Evolutionary conservation across 2,888 invertebrate genomes (phyloP), one percentile per base, ranked within the genome.

Genomic region (Zootermopsis nevadensis): DNA sequence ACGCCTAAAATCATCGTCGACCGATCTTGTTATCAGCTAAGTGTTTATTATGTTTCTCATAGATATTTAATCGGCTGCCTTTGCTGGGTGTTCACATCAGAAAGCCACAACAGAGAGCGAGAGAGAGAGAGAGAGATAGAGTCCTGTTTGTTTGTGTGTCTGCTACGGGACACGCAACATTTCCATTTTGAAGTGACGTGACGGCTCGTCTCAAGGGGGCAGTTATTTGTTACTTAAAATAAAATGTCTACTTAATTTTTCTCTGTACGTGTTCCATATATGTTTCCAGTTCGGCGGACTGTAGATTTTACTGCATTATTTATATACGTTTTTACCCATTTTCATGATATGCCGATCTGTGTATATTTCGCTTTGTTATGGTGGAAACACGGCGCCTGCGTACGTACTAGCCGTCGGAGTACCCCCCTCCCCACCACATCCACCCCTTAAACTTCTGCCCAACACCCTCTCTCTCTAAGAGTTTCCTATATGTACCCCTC

Each of bases 311-410:
- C 33, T 42, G 38, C 42, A n/a, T 74, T 74, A n/a, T 42, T 74
- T 72, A n/a, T 74, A 38, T 24, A 4, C 12, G 2, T 74, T 35
- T 42, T 38, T 74, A 10, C 0, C 31, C 10, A 31, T 22, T 69
- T 74, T 74, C 0, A 27, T 55, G 76, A 55, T 82, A 74, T 76
- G 66, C 38, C 66, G 55, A 31, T n/a, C n/a, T n/a, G n/a, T 81
- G 30, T 38, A 53, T 76, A 55, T 82, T 74, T 82, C 10, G 35
- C 74, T 76, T 76, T 82, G 60, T 60, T 82, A 74, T n/a, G 24
- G 24, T 19, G n/a, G 53, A 55, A 19, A 2, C 24, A 35, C 6
- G 55, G 81, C 81, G 81, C 81, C 22, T 82, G 81, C 81, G 81
- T 76, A 10, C 35, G 76, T 42, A 55, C 31, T 22, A 79, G 66